Conservation (phyloP, 1,140 invertebrate genomes). For the Sminthurides bifidus region DNA sequence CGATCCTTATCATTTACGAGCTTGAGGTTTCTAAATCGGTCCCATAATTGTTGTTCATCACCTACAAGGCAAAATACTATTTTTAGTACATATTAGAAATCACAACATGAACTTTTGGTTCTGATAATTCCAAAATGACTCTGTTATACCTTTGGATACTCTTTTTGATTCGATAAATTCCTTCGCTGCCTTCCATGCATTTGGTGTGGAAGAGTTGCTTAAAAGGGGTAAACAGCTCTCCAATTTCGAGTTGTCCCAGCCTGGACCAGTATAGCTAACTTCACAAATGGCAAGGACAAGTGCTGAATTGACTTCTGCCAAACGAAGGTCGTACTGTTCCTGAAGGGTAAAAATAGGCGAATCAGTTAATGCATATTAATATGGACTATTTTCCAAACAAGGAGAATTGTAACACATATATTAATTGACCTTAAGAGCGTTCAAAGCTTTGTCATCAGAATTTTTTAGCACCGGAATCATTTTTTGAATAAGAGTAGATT, state of each 20-base stretch:
- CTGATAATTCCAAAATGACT: neutral
- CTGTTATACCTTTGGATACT: constrained; percentile 3
- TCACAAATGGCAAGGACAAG: constrained; percentile 7
- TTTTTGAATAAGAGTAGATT: constrained; percentile 18
- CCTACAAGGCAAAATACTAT: neutral
- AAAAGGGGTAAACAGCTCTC: neutral
- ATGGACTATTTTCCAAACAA: too few relatives aligned
- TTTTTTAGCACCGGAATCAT: constrained; percentile 27
- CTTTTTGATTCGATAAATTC: constrained; percentile 8
- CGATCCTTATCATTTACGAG: neutral
- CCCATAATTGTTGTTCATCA: constrained; percentile 5
- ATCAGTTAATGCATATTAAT: too few relatives aligned
- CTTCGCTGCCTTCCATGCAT: constrained; percentile 5
- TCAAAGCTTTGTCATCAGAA: too few relatives aligned
- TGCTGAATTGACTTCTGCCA: neutral
- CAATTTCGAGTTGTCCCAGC: constrained; percentile 2
- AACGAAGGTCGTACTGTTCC: constrained; percentile 8
- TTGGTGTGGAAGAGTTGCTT: neutral
- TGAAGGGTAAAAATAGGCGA: too few relatives aligned
- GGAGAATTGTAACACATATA: too few relatives aligned
- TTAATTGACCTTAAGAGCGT: too few relatives aligned
- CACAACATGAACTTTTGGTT: neutral
- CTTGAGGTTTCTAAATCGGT: neutral
- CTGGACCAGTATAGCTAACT: neutral
- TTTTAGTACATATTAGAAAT: neutral